These are phyloP conservation scores for Pitta sordida DNA, from an alignment of 2,113 vertebrate genomes.

Conservation along the genomic window DNA sequence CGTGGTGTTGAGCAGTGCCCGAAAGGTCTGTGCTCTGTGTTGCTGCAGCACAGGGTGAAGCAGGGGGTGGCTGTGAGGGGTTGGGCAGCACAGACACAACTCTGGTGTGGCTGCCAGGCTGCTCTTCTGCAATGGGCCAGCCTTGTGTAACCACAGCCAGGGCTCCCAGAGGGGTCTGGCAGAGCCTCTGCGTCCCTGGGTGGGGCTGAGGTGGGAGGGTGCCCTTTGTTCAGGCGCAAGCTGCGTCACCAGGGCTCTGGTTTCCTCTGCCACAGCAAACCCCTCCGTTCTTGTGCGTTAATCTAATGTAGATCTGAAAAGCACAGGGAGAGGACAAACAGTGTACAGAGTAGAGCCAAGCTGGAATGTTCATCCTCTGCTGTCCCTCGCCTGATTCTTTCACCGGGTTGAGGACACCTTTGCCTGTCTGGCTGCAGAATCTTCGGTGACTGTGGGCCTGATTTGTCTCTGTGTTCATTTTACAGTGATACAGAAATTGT, in stretches of 20 bases:
- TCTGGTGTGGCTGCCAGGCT: neutral
- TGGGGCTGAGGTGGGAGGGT: neutral
- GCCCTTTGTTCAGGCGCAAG: neutral
- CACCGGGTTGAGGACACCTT: neutral
- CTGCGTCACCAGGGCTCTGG: neutral
- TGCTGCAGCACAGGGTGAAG: neutral
- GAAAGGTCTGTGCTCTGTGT: neutral
- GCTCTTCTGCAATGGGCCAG: neutral
- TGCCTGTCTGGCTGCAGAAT: neutral
- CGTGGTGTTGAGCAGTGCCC: neutral
- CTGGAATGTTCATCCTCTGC: neutral
- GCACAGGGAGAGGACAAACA: neutral
- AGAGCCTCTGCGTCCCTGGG: neutral
- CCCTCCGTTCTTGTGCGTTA: rapidly evolving
- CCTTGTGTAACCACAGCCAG: neutral
- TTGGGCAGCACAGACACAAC: neutral
- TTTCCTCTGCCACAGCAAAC: neutral
- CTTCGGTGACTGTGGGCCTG: neutral
- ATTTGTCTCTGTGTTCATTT: neutral
- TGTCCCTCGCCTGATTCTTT: neutral
- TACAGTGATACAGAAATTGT: neutral
- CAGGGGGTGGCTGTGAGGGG: rapidly evolving
- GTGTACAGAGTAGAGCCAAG: neutral
- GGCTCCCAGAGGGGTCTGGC: rapidly evolving
- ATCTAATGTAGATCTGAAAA: rapidly evolving